A percentile compares a stretch with the other conserved stretches of the same genome.
These are phyloP conservation scores for Penaeus japonicus DNA, from an alignment of 1,140 invertebrate genomes.

Conservation along the genomic window DNA sequence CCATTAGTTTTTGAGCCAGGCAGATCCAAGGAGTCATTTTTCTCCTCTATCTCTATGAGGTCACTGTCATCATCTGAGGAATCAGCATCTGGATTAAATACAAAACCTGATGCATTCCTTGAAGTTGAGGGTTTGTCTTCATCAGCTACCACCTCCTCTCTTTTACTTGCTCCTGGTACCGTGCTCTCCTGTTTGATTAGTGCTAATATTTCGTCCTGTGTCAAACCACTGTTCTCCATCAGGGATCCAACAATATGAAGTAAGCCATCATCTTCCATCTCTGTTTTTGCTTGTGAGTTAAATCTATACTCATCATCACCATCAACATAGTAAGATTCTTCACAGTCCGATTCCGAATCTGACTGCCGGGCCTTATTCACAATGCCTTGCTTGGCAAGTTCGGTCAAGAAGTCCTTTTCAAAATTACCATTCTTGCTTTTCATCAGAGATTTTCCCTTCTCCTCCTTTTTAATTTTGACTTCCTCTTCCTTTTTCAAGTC, in stretches of 20 bases:
- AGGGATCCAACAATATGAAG: conserved; percentile 44
- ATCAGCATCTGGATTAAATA: conserved; percentile 52
- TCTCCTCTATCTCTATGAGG: conserved; percentile 69
- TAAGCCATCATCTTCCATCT: conserved; percentile 46
- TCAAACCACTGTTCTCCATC: conserved; percentile 72
- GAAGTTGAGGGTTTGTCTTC: conserved; percentile 48
- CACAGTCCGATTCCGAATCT: conserved; percentile 40
- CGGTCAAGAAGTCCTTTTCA: conserved; percentile 51
- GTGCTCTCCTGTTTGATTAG: conserved; percentile 65
- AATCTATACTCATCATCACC: not conserved
- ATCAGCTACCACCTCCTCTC: not conserved
- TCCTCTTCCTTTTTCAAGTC: not conserved
- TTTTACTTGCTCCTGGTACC: not conserved
- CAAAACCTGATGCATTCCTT: conserved; percentile 50
- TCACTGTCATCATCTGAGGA: conserved; percentile 67
- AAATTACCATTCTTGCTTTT: conserved; percentile 20
- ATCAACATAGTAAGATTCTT: not conserved
- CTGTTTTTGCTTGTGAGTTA: not conserved
- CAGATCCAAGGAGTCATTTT: conserved; percentile 30
- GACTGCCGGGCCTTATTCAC: not conserved
- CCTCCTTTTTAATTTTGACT: not conserved
- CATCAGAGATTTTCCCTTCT: conserved; percentile 47
- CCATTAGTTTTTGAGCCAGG: not conserved
- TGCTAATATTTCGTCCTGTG: conserved; percentile 71
- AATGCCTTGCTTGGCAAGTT: conserved; percentile 51